Conservation (phyloP, 53 echinoderm and acorn worm species). For the Holothuria scabra region DNA sequence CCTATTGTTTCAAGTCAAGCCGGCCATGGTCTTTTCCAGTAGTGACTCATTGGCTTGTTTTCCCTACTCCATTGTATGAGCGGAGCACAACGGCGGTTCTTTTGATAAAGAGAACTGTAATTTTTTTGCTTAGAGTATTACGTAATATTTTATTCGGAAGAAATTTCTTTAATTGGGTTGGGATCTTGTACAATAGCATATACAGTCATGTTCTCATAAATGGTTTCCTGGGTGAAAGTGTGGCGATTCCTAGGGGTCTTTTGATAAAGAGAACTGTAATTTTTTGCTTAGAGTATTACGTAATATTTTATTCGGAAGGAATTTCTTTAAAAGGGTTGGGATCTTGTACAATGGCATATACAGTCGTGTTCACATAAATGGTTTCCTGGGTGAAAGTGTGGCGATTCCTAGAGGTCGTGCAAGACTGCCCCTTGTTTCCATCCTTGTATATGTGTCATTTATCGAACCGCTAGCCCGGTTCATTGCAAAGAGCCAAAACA, state of each 20-base stretch:
- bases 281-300: conserved; percentile 35
- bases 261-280: conserved; percentile 58
- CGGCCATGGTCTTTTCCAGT: too few relatives aligned
- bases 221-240: too few relatives aligned
- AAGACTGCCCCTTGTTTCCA: conserved; percentile 47
- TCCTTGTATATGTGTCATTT: conserved; percentile 48
- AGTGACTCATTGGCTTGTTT: too few relatives aligned
- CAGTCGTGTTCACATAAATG: conserved; percentile 47
- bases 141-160: conserved; percentile 24
- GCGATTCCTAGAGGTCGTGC: conserved; percentile 25
- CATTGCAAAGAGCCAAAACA: conserved; percentile 14
- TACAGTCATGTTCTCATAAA: conserved; percentile 39
- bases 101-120: conserved; percentile 62
- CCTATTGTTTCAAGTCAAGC: too few relatives aligned
- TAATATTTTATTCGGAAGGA: conserved; percentile 25
- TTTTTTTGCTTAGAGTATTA: conserved; percentile 39
- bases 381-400: conserved; percentile 16
- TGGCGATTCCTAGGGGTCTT: too few relatives aligned
- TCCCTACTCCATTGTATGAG: too few relatives aligned
- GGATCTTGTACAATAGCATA: too few relatives aligned
- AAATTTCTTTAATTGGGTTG: conserved; percentile 39
- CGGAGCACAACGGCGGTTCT: too few relatives aligned
- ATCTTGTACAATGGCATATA: conserved; percentile 49
- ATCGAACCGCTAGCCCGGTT: too few relatives aligned
- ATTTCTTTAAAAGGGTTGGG: conserved; percentile 39